A percentile compares a stretch with the other conserved stretches of the same genome.
phyloP scores from a whole-genome alignment of 1,140 invertebrate species.

The Aplysia californica region DNA sequence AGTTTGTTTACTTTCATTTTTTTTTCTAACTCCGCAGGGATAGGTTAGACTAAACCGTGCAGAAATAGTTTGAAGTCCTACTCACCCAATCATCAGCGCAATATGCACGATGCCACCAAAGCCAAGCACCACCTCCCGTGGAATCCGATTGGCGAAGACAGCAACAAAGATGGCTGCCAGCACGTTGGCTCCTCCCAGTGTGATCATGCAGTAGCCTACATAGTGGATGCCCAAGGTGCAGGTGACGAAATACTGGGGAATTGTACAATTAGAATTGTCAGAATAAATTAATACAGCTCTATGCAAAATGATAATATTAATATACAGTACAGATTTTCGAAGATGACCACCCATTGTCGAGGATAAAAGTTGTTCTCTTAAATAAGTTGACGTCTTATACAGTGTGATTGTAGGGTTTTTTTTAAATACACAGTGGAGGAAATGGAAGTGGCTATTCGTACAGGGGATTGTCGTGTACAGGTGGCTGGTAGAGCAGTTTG shows the following conservation, averaged over 20 bases:
- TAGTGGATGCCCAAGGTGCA: conserved; percentile 63
- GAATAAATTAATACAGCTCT: background rate
- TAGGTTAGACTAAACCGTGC: too few species aligned
- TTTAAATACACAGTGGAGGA: background rate
- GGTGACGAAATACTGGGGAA: conserved; percentile 65
- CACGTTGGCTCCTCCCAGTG: conserved; percentile 61
- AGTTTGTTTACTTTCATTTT: too few species aligned
- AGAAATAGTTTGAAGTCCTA: too few species aligned
- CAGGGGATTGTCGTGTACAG: too few species aligned
- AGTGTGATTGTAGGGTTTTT: background rate
- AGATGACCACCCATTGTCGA: too few species aligned
- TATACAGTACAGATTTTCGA: background rate
- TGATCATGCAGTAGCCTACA: conserved; percentile 66
- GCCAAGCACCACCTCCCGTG: conserved; percentile 65
- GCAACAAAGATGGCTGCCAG: conserved; percentile 59
- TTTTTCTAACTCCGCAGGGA: too few species aligned
- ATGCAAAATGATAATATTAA: background rate
- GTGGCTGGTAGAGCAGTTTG: background rate
- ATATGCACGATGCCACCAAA: conserved; percentile 61
- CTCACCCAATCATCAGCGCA: conserved; percentile 59
- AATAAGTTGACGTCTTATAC: background rate
- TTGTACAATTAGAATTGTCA: too few species aligned
- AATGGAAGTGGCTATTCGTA: background rate
- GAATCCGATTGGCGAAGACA: conserved; percentile 54
- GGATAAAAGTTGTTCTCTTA: background rate